Percentiles rank a stretch among this genome's conserved stretches.
Evolutionary conservation across 1,140 invertebrate genomes (phyloP).

Genomic region (Drosophila subpulchrella): DNA sequence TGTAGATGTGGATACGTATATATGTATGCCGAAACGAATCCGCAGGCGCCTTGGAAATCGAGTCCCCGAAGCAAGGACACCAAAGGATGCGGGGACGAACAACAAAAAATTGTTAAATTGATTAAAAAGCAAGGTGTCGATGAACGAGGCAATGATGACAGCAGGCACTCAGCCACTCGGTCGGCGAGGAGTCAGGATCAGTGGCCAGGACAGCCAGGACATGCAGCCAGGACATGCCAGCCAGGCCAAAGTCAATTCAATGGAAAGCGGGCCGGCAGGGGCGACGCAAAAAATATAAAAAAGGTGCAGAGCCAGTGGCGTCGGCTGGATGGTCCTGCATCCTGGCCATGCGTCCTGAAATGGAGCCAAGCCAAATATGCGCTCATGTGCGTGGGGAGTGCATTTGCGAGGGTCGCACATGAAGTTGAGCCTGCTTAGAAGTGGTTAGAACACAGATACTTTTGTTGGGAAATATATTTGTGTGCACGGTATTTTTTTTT

Average conservation of each 20-base stretch:
- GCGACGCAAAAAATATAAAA: conserved; percentile 1
- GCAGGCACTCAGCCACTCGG: conserved; percentile 49
- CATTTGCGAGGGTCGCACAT: background rate
- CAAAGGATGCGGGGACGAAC: conserved; percentile 8
- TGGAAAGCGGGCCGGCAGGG: conserved; percentile 18
- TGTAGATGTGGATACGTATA: conserved; percentile 22
- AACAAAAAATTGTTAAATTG: conserved; percentile 79
- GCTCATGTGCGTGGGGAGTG: conserved; percentile 32
- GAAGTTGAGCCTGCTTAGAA: background rate
- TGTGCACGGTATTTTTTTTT: too few species aligned
- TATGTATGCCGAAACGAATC: conserved; percentile 23
- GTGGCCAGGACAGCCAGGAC: conserved; percentile 29
- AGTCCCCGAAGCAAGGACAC: conserved; percentile 15
- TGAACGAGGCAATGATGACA: conserved; percentile 82
- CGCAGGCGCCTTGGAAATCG: conserved; percentile 32
- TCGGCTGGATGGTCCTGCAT: conserved; percentile 24
- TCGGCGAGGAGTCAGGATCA: conserved; percentile 22
- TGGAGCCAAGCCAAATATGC: conserved; percentile 54
- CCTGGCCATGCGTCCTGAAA: conserved; percentile 46
- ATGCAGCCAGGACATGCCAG: background rate
- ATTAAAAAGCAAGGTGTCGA: conserved; percentile 83
- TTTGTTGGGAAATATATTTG: too few species aligned
- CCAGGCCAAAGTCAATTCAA: conserved; percentile 48
- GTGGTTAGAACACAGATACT: too few species aligned
- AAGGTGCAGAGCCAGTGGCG: background rate